Percentiles rank a stretch among this genome's conserved stretches.
phyloP scores from a whole-genome alignment of 1,140 invertebrate genomes.

The Megalonaias nervosa region DNA sequence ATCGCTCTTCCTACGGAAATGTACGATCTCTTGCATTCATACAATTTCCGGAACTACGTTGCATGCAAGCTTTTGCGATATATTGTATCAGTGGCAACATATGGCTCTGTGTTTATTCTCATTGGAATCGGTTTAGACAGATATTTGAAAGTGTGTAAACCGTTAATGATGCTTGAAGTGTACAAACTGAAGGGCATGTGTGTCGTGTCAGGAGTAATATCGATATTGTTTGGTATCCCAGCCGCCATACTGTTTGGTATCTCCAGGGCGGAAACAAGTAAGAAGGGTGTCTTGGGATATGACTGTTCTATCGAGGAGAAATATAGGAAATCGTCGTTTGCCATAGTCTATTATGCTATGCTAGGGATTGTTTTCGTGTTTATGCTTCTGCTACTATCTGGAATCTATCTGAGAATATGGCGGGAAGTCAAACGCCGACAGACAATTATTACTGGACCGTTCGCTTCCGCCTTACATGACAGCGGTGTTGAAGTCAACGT shows the following conservation, averaged over 20 bases:
- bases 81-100: slow-evolving; percentile 7
- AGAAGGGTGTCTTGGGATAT: not conserved
- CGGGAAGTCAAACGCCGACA: slow-evolving; percentile 14
- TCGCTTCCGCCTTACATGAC: too few species aligned
- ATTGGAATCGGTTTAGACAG: slow-evolving; percentile 14
- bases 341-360: slow-evolving; percentile 7
- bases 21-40: slow-evolving; percentile 16
- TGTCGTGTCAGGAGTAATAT: not conserved
- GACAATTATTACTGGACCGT: not conserved
- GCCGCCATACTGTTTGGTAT: slow-evolving; percentile 8
- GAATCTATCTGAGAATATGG: slow-evolving; percentile 13
- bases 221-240: not conserved
- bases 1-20: slow-evolving; percentile 25
- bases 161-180: not conserved
- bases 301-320: slow-evolving; percentile 16
- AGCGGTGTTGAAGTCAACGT: too few species aligned
- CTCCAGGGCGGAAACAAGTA: not conserved
- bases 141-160: slow-evolving; percentile 8
- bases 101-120: slow-evolving; percentile 6
- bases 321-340: not conserved
- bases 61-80: slow-evolving; percentile 16
- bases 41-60: slow-evolving; percentile 1
- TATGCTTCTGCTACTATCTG: slow-evolving; percentile 4
- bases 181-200: slow-evolving; percentile 3
- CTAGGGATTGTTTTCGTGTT: not conserved